Percentiles rank a stretch among this genome's conserved stretches.
Evolutionary conservation across 2,888 invertebrate species (phyloP).

Genomic region (Sycophila texana): DNA sequence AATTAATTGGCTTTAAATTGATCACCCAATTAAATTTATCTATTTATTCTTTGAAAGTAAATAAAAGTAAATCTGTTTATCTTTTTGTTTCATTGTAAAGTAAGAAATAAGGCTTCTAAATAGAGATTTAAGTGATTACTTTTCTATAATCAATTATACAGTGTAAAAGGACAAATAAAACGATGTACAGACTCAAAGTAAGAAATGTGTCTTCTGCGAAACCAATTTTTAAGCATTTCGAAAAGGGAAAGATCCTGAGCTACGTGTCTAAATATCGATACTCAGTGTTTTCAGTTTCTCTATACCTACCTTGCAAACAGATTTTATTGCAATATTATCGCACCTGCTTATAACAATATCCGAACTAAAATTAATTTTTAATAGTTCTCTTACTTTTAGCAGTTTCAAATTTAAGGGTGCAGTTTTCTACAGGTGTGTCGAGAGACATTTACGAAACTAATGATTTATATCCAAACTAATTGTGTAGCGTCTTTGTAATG

Average conservation of each 20-base stretch:
- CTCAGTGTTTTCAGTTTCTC: not conserved
- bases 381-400: not conserved
- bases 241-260: slow-evolving; percentile 15
- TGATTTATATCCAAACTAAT: slow-evolving; percentile 1
- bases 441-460: not conserved
- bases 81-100: slow-evolving; percentile 29
- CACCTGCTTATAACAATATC: too few species aligned
- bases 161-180: slow-evolving; percentile 39
- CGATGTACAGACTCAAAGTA: slow-evolving; percentile 40
- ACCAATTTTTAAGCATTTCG: slow-evolving; percentile 13
- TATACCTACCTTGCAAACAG: not conserved
- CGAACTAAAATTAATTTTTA: too few species aligned
- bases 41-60: slow-evolving; percentile 35
- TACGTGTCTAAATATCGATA: slow-evolving; percentile 11
- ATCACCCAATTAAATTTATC: slow-evolving; percentile 6
- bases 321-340: too few species aligned
- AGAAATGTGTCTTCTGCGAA: slow-evolving; percentile 18
- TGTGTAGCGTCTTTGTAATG: not conserved
- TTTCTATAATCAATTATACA: slow-evolving; percentile 27
- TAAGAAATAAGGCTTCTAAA: slow-evolving; percentile 23
- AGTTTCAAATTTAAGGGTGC: slow-evolving; percentile 1
- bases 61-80: slow-evolving; percentile 5
- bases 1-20: slow-evolving; percentile 10
- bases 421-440: not conserved
- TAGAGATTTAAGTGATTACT: slow-evolving; percentile 34